Evolutionary conservation across 2,888 invertebrate species (phyloP).

Genomic region (Eledone cirrhosa): DNA sequence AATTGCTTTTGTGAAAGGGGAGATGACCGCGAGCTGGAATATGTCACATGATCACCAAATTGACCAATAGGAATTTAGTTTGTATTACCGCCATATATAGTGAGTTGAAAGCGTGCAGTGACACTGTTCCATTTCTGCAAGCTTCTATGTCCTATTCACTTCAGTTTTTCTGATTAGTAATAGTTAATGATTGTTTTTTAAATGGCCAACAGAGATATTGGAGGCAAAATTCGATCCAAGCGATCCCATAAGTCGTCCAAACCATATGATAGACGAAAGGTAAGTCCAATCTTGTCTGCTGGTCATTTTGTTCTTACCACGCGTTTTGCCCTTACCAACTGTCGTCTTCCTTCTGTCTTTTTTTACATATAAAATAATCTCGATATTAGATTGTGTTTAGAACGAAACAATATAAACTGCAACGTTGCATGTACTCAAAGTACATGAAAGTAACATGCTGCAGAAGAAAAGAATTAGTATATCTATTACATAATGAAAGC

Average conservation of each 20-base stretch:
- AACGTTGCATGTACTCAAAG: too few relatives aligned
- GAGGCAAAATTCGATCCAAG: slow-evolving; percentile 46
- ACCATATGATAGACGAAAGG: slow-evolving; percentile 46
- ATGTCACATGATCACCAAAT: slow-evolving; percentile 14
- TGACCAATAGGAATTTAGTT: slow-evolving; percentile 19
- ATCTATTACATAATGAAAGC: too few relatives aligned
- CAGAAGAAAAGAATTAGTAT: too few relatives aligned
- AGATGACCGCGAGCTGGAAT: neutral
- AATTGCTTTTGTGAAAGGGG: neutral
- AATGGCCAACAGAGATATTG: slow-evolving; percentile 39
- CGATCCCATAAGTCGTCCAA: slow-evolving; percentile 39
- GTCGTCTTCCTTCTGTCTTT: neutral
- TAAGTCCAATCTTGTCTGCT: slow-evolving; percentile 35
- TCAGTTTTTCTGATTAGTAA: neutral
- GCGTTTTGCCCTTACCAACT: neutral
- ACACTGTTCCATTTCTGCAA: neutral
- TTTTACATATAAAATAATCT: neutral
- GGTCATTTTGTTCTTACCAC: too few relatives aligned
- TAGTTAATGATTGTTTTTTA: slow-evolving; percentile 22
- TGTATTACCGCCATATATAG: slow-evolving; percentile 29
- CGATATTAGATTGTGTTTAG: neutral
- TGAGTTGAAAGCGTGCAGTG: slow-evolving; percentile 1
- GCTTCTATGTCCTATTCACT: neutral
- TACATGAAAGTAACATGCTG: too few relatives aligned
- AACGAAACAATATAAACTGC: too few relatives aligned